Percentiles rank a stretch among this genome's conserved stretches.
Conservation (phyloP, 2,888 invertebrate genomes). For the Hemaris fuciformis region DNA sequence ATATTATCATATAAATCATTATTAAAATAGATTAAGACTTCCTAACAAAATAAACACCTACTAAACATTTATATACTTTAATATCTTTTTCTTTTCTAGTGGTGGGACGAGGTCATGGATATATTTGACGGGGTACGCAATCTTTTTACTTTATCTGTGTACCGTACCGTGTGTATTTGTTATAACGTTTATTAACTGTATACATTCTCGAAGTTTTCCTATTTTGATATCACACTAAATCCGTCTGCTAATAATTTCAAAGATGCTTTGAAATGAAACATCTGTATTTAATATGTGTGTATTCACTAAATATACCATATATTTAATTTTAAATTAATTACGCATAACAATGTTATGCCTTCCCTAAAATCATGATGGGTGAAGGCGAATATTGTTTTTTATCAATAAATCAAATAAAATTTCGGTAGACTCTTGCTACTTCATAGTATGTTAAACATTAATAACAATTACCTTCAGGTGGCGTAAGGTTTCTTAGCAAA, state of each 20-base stretch:
- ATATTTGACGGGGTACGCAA: conserved; percentile 96
- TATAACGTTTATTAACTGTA: conserved; percentile 43
- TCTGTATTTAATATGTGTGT: too few relatives aligned
- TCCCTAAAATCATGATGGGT: too few relatives aligned
- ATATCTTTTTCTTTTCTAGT: conserved; percentile 89
- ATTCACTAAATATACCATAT: too few relatives aligned
- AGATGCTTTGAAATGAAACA: background rate
- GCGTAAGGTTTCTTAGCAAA: too few relatives aligned
- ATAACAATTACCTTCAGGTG: too few relatives aligned
- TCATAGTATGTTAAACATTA: too few relatives aligned
- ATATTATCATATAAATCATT: background rate
- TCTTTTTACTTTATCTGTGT: conserved; percentile 61
- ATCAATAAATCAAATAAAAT: too few relatives aligned
- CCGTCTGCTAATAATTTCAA: background rate
- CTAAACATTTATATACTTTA: conserved; percentile 31
- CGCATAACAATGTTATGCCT: too few relatives aligned
- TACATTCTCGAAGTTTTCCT: conserved; percentile 17
- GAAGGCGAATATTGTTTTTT: too few relatives aligned
- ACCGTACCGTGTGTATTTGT: conserved; percentile 56
- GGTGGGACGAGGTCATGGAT: conserved; percentile 98
- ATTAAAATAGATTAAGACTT: background rate
- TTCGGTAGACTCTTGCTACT: too few relatives aligned
- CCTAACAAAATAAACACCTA: background rate
- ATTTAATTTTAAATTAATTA: too few relatives aligned
- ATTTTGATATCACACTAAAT: background rate